phyloP scores from a whole-genome alignment of 1,140 invertebrate genomes.

The Brachionus angularis region DNA sequence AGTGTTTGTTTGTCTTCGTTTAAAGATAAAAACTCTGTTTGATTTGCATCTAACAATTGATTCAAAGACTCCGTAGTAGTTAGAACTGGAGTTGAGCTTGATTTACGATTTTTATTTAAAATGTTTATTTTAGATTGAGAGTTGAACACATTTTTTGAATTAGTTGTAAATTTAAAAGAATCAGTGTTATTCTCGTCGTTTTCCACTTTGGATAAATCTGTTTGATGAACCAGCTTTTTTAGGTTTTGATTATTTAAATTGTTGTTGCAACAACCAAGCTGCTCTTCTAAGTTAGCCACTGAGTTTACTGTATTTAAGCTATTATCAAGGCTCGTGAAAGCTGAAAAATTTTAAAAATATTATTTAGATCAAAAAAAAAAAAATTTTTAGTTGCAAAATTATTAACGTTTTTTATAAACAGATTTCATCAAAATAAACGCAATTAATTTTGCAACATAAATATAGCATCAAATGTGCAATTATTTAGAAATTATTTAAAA shows the following conservation, averaged over 20 bases:
- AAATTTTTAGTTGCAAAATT: neutral
- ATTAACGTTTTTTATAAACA: no score
- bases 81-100: constrained; percentile 24
- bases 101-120: constrained; percentile 31
- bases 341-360: neutral
- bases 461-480: no score
- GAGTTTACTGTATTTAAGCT: neutral
- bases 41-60: no score
- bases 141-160: neutral
- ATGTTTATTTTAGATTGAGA: constrained; percentile 12
- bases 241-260: neutral
- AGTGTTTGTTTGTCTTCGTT: neutral
- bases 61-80: constrained; percentile 18
- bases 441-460: no score
- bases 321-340: constrained; percentile 25
- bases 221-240: neutral
- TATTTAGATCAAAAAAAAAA: neutral
- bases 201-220: constrained; percentile 25
- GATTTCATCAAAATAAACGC: no score
- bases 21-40: neutral
- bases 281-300: neutral
- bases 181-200: constrained; percentile 13
- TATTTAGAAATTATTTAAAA: no score
- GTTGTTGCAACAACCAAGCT: no score
- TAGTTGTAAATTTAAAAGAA: neutral